Conservation (phyloP, 2,113 vertebrate genomes). For the Xiphophorus hellerii region DNA sequence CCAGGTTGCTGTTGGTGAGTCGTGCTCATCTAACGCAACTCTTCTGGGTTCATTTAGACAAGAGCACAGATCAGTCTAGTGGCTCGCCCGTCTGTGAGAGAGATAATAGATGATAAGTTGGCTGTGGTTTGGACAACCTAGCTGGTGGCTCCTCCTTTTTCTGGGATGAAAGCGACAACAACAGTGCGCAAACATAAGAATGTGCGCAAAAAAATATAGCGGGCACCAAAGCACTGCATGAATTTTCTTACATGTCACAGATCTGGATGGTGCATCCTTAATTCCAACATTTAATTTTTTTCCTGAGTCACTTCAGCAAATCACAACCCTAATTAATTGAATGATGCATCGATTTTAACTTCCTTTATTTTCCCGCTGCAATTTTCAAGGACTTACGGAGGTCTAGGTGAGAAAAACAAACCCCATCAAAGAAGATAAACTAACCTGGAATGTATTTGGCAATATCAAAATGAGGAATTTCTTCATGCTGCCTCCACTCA, state of each 20-base stretch:
- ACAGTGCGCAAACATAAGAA: background rate
- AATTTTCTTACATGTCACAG: constrained; percentile 65
- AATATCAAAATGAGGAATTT: constrained; percentile 26
- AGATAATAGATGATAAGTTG: constrained; percentile 30
- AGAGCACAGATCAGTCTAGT: constrained; percentile 28
- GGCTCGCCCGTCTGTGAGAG: constrained; percentile 29
- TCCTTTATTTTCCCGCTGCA: constrained; percentile 34
- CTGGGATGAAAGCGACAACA: no score
- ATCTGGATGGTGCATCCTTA: constrained; percentile 42
- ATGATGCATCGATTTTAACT: constrained; percentile 63
- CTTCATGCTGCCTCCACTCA: background rate
- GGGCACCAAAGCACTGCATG: constrained; percentile 16
- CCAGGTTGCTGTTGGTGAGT: no score
- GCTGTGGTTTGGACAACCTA: constrained; percentile 19
- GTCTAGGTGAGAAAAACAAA: constrained; percentile 42
- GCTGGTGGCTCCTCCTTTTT: no score
- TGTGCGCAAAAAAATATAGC: background rate
- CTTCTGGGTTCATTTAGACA: constrained; percentile 31
- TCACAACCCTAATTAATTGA: constrained; percentile 68
- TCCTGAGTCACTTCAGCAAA: constrained; percentile 53
- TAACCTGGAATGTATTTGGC: background rate
- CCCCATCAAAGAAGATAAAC: constrained; percentile 38
- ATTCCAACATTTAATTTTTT: constrained; percentile 63
- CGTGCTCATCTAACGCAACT: no score
- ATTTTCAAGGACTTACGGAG: constrained; percentile 46